A percentile compares a stretch with the other conserved stretches of the same genome.
Conservation (phyloP, 1,140 invertebrate species). For the Steinernema feltiae region DNA sequence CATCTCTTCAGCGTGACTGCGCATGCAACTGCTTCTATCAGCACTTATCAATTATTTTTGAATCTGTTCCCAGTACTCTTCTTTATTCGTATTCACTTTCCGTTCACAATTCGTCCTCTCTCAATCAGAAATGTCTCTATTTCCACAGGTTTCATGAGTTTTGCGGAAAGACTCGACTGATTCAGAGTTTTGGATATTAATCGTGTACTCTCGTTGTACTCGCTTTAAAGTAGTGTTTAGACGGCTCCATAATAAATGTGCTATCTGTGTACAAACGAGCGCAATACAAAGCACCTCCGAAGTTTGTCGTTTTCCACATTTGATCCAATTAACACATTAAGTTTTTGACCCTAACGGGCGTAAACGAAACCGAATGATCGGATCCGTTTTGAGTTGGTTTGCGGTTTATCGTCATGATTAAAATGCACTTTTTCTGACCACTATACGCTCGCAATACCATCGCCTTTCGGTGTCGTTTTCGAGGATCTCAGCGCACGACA, state of each 20-base stretch:
- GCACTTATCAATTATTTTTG: neutral
- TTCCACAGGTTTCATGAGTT: no score
- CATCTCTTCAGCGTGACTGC: neutral
- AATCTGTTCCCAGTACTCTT: neutral
- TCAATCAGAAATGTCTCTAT: neutral
- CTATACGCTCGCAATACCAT: no score
- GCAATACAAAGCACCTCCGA: neutral
- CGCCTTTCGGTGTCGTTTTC: no score
- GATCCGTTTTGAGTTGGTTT: neutral
- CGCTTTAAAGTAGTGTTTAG: neutral
- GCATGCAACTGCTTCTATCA: neutral
- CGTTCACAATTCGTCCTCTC: no score
- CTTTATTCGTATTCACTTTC: no score
- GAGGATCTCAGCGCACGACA: no score
- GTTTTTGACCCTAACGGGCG: constrained; percentile 2
- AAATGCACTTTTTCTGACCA: neutral
- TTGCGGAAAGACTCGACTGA: no score
- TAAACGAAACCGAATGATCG: constrained; percentile 5
- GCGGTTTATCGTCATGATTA: neutral
- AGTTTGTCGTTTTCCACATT: neutral
- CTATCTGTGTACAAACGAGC: neutral
- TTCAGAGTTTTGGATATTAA: no score
- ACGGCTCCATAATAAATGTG: neutral
- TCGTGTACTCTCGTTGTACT: neutral
- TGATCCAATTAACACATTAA: constrained; percentile 7